Evolutionary conservation across 2,797 vertebrate genomes (phyloP).

Genomic region (Remorina albescens): DNA sequence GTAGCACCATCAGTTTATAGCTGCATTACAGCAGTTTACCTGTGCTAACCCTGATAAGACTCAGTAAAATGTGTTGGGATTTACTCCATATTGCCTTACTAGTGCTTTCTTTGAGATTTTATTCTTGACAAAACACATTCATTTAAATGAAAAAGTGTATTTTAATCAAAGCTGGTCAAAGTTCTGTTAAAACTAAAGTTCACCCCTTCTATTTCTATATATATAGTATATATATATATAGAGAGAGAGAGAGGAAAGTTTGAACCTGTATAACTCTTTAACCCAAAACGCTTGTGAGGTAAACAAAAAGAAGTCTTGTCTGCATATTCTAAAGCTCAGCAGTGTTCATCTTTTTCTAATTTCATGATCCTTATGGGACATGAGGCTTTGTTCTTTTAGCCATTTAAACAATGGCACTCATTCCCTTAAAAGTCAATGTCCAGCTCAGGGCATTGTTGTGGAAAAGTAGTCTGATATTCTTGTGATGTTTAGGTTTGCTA

Average conservation of each 20-base stretch:
- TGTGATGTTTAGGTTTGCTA: slow-evolving; percentile 46
- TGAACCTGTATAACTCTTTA: background rate
- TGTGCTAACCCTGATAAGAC: background rate
- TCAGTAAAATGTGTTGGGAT: background rate
- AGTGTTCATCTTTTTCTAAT: slow-evolving; percentile 14
- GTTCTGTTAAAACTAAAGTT: no score
- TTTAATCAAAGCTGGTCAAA: no score
- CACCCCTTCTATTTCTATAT: no score
- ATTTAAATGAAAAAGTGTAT: background rate
- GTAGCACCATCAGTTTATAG: slow-evolving; percentile 30
- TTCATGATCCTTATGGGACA: slow-evolving; percentile 10
- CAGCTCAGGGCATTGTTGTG: slow-evolving; percentile 35
- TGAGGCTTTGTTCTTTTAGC: slow-evolving; percentile 17
- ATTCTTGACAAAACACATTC: background rate
- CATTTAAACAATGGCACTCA: slow-evolving; percentile 9
- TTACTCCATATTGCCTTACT: background rate
- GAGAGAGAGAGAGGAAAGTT: no score
- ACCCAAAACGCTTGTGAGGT: background rate
- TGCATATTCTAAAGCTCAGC: slow-evolving; percentile 1
- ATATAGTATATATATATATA: no score
- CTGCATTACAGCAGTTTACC: slow-evolving; percentile 4
- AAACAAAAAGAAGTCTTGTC: slow-evolving; percentile 21
- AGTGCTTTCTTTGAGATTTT: background rate
- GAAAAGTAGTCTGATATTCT: slow-evolving; percentile 43
- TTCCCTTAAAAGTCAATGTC: slow-evolving; percentile 1